Evolutionary conservation across 2,113 vertebrate genomes (phyloP).

Genomic region (Regulus satrapa): DNA sequence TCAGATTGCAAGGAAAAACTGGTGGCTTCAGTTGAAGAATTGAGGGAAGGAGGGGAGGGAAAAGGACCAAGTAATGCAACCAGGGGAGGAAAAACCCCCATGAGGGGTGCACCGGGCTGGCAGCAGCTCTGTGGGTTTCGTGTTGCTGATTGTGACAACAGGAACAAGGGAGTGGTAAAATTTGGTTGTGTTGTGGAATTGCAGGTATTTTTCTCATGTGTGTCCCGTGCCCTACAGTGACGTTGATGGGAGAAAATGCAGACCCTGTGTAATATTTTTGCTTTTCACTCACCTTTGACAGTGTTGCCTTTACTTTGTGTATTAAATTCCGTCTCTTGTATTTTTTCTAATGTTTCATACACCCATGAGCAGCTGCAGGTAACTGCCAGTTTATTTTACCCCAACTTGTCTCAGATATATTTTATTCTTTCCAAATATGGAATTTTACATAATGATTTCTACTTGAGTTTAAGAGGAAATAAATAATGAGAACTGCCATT

Average conservation of each 20-base stretch:
- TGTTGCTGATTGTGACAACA: background rate
- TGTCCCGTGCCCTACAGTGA: background rate
- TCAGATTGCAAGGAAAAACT: slow-evolving; percentile 59
- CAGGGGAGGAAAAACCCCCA: background rate
- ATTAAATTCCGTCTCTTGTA: background rate
- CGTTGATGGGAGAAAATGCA: background rate
- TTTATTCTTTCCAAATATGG: background rate
- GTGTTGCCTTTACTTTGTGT: background rate
- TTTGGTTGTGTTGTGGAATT: background rate
- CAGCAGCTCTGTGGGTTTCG: background rate
- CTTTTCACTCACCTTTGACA: background rate
- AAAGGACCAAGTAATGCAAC: background rate
- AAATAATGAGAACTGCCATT: background rate
- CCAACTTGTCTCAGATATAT: background rate
- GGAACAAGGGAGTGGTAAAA: background rate
- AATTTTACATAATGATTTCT: background rate
- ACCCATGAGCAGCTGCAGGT: background rate
- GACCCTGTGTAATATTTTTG: background rate
- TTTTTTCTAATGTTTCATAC: background rate
- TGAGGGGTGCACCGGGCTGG: background rate
- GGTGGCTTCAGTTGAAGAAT: slow-evolving; percentile 66
- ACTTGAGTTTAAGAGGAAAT: background rate
- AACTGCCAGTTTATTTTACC: background rate
- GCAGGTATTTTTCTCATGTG: background rate
- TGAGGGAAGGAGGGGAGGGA: slow-evolving; percentile 37